Conservation (phyloP, 2,113 vertebrate genomes). For the Callocephalon fimbriatum region DNA sequence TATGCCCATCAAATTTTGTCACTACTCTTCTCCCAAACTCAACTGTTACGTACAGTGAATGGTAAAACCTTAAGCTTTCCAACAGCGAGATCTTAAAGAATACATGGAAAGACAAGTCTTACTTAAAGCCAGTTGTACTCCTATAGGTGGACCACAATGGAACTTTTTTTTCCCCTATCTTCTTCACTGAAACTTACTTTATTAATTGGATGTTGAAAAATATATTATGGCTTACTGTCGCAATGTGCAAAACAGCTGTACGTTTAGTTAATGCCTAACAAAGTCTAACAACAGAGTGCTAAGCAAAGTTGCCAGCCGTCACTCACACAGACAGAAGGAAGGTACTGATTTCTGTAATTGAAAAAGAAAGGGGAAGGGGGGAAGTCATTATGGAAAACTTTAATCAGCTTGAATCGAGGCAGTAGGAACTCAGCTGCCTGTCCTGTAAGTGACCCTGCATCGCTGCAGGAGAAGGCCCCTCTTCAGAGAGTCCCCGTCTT, state of each 20-base stretch:
- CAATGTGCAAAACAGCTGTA: constrained; percentile 39
- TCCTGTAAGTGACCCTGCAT: neutral
- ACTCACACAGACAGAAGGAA: neutral
- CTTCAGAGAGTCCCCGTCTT: neutral
- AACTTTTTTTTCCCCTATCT: neutral
- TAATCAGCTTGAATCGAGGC: neutral
- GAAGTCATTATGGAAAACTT: neutral
- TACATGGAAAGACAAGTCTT: neutral
- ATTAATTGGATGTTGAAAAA: neutral
- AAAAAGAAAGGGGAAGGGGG: neutral
- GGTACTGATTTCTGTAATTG: neutral
- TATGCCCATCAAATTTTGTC: neutral
- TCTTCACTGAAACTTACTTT: neutral
- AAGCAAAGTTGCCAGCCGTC: neutral
- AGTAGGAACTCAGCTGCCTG: neutral
- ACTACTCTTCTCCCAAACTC: neutral
- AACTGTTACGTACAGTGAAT: neutral
- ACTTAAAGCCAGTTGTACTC: neutral
- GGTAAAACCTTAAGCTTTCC: neutral
- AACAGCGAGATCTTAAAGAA: neutral
- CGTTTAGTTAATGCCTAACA: neutral
- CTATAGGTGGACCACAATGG: neutral
- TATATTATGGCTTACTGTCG: constrained; percentile 5
- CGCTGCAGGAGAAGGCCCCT: neutral
- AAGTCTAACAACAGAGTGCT: constrained; percentile 12